Base-by-base conservation (phyloP, 2,113 vertebrate species). In the Pungitius pungitius region DNA sequence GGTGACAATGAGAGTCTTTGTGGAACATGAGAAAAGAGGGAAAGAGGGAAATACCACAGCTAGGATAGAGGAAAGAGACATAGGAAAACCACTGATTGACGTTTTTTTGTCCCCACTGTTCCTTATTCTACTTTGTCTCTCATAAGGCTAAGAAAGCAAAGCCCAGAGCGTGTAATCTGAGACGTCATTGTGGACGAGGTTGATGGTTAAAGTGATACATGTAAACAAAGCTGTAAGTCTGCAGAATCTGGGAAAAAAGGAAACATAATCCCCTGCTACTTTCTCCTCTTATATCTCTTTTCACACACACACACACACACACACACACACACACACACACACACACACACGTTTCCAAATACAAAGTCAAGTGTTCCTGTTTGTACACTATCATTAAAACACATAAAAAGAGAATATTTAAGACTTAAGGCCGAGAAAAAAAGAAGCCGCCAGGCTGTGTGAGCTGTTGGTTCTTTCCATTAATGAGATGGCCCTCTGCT, bases 161-260 rank as follows among this genome's bases (percentile, higher is more conserved):
- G 42, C 8, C 14, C 27, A 37, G 6, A 45, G n/a, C 24, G 51
- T 22, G 30, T 26, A 18, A 69, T 56, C 39, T 30, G 45, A 65
- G 27, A 20, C 72, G 26, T 39, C 30, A 35, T 58, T 2, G 5
- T 15, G 33, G 35, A 62, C 3, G 3, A 52, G 33, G 43, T 27
- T 22, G 35, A 52, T 69, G 5, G 59, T 63, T 77, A 35, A 37
- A 57, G 17, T 22, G 30, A 55, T 30, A 33, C 11, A 35, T 55
- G 73, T 30, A 30, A 75, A 69, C 39, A 78, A 24, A 73, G 39
- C 49, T 63, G 26, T 27, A 8, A 55, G 47, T 51, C 35, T 80
- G 39, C 20, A 47, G 57, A 82, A 75, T 54, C 33, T 76, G 51
- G 61, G 73, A 22, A 61, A 27, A 39, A 40, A 24, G 39, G 47